A percentile compares a stretch with the other conserved stretches of the same genome.
phyloP scores from a whole-genome alignment of 1,140 invertebrate genomes.

The Drosophila bifasciata region DNA sequence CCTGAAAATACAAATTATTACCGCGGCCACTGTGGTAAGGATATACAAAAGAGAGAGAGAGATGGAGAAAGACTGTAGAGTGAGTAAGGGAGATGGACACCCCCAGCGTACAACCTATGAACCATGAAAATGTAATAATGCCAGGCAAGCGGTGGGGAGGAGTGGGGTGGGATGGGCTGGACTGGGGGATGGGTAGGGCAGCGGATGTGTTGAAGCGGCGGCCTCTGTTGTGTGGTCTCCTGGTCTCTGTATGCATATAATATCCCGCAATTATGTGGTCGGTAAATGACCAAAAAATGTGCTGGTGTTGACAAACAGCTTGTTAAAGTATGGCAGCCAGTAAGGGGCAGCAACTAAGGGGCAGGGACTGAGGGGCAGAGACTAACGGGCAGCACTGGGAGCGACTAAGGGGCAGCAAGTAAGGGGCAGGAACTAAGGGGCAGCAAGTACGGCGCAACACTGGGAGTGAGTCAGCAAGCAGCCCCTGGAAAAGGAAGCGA shows the following conservation, averaged over 20 bases:
- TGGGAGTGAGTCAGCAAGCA: constrained; percentile 41
- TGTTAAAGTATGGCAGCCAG: constrained; percentile 41
- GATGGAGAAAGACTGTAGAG: constrained; percentile 8
- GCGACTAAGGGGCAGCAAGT: background rate
- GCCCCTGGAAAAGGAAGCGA: background rate
- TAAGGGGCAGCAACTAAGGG: too few species aligned
- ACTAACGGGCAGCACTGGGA: constrained; percentile 6
- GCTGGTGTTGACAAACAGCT: constrained; percentile 82
- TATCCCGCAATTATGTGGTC: constrained; percentile 80
- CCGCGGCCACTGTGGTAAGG: constrained; percentile 31
- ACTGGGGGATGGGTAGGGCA: background rate
- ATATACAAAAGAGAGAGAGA: constrained; percentile 19
- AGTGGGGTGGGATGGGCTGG: background rate
- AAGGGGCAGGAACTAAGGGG: too few species aligned
- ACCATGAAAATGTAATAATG: constrained; percentile 79
- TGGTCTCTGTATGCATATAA: constrained; percentile 65
- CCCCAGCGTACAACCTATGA: constrained; percentile 74
- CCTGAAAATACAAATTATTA: constrained; percentile 65
- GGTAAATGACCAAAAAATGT: constrained; percentile 82
- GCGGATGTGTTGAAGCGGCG: too few species aligned
- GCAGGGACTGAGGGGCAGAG: too few species aligned
- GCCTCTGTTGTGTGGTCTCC: constrained; percentile 6
- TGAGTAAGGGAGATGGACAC: background rate
- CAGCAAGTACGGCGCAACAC: background rate
- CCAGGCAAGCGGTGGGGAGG: constrained; percentile 16